Percentiles rank a stretch among this genome's conserved stretches.
Evolutionary conservation across 2,797 vertebrate genomes (phyloP).

Genomic region (Potorous gilbertii): DNA sequence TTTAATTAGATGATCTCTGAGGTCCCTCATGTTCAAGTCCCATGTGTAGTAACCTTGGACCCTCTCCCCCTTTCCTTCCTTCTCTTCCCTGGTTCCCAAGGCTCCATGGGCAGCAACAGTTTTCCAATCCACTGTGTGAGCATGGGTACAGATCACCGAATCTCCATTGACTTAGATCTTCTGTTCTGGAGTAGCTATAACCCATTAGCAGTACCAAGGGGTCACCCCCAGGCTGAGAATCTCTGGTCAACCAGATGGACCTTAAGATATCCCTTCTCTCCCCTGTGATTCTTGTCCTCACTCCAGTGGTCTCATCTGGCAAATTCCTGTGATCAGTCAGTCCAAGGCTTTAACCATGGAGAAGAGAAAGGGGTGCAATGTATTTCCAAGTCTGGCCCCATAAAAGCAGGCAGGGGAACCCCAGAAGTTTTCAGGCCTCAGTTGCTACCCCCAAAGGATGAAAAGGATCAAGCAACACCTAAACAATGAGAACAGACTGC

Average conservation of each 20-base stretch:
- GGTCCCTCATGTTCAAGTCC: background rate
- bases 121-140: background rate
- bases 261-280: background rate
- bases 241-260: background rate
- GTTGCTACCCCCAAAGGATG: background rate
- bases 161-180: background rate
- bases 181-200: background rate
- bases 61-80: background rate
- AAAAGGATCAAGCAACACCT: background rate
- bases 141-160: background rate
- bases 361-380: background rate
- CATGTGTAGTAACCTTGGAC: background rate
- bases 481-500: background rate
- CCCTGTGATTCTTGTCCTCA: background rate
- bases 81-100: background rate
- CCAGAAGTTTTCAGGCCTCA: background rate
- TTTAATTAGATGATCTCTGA: background rate
- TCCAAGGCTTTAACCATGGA: background rate
- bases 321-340: background rate
- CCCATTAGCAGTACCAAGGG: background rate
- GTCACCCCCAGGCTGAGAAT: background rate
- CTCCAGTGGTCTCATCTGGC: background rate
- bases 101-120: background rate
- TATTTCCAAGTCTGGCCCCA: background rate
- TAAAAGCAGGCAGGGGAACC: background rate